Percentiles rank a stretch among this genome's conserved stretches.
phyloP scores from a whole-genome alignment of 1,140 invertebrate genomes.

The Hermetia illucens region DNA sequence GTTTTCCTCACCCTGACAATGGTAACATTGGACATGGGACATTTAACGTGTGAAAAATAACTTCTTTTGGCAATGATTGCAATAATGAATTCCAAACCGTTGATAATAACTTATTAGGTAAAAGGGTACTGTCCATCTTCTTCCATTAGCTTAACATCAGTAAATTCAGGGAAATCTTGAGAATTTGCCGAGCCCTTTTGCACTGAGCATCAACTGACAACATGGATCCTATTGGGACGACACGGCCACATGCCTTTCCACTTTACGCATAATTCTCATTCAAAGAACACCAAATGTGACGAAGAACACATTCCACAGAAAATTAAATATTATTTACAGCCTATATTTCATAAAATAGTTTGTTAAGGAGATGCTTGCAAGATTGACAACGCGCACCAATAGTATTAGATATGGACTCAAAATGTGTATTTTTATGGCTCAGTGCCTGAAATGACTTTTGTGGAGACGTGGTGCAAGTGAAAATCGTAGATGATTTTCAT shows the following conservation, averaged over 20 bases:
- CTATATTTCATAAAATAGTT: not conserved
- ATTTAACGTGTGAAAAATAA: too few species aligned
- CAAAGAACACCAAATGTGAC: not conserved
- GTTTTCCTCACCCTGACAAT: too few species aligned
- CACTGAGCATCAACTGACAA: not conserved
- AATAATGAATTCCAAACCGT: too few species aligned
- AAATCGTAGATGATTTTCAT: not conserved
- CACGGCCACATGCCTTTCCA: not conserved
- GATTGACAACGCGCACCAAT: not conserved
- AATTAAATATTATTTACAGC: slow-evolving; percentile 1
- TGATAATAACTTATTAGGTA: not conserved
- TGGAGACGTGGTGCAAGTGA: too few species aligned
- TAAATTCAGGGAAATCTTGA: not conserved
- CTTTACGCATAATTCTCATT: too few species aligned
- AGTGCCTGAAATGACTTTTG: too few species aligned
- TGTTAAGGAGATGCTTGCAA: not conserved
- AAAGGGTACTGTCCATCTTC: not conserved
- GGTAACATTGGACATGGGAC: too few species aligned
- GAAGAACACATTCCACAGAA: too few species aligned
- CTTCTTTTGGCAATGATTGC: too few species aligned
- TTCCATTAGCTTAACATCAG: not conserved
- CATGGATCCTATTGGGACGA: not conserved
- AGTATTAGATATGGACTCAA: not conserved
- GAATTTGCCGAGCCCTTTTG: not conserved
- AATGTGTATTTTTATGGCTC: too few species aligned